These are phyloP conservation scores for Nyctibius bracteatus DNA, from an alignment of 2,113 vertebrate genomes.

Conservation along the genomic window DNA sequence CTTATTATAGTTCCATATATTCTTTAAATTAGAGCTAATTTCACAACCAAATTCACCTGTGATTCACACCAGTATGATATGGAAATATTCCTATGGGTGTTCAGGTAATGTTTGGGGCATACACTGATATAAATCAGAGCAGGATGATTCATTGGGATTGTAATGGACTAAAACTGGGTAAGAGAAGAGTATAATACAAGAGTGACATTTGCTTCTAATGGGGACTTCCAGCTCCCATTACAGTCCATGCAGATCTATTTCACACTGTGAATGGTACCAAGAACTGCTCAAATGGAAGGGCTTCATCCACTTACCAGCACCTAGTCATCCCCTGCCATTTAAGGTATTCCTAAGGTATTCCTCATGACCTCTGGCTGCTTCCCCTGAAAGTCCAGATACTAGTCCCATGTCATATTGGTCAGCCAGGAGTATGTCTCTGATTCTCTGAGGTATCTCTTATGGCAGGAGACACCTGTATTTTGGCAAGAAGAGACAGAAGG, in stretches of 20 bases:
- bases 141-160: neutral
- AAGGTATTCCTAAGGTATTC: neutral
- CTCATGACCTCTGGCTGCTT: neutral
- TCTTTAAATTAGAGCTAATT: neutral
- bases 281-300: neutral
- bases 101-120: neutral
- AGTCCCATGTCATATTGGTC: accelerated
- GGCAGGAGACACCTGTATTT: neutral
- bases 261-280: neutral
- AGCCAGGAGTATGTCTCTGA: neutral
- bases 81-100: neutral
- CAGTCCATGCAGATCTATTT: accelerated
- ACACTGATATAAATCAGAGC: neutral
- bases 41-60: neutral
- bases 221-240: neutral
- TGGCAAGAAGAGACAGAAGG: neutral
- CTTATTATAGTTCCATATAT: neutral
- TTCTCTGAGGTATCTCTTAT: neutral
- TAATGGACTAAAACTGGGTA: neutral
- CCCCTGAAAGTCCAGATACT: neutral
- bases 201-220: neutral
- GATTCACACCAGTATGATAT: neutral
- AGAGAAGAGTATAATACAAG: neutral
- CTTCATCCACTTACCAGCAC: neutral
- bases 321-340: neutral